Evolutionary conservation across 2,797 vertebrate species (phyloP), one percentile per base, ranked within the genome.

Genomic region (Sebastes cheni): DNA sequence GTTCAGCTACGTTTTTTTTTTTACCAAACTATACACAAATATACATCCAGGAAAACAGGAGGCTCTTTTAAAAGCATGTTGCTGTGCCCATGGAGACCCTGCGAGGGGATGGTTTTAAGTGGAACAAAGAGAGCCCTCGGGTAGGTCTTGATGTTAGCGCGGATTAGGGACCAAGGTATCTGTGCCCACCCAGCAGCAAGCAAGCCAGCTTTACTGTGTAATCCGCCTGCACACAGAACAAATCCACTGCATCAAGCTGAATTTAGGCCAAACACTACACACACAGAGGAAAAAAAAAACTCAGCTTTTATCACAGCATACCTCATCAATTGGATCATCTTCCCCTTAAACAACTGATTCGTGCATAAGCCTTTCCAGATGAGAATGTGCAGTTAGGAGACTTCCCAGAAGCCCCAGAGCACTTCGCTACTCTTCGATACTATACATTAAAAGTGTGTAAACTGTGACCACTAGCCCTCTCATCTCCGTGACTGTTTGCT

Each of bases 101-200:
- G 64, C 7, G 39, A 81, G 52, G 76, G 59, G 69, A 72, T 81
- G 32, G 65, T 81, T 91, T 88, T 55, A 91, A 91, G 88, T 86
- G 86, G 89, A 93, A 89, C 90, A 88, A 88, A 90, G 91, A 81
- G 82, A 85, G 83, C 88, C 89, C 81, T 83, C 34, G 74, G 80
- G 81, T 87, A 77, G 85, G 89, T 94, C 92, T 94, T 87, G 86
- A 93, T 85, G 89, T 91, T 93, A 89, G 84, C 88, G 64, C 36
- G 92, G 93, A 95, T 95, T 95, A 94, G 88, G 88, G 91, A 93
- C 92, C 91, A 93, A 93, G 92, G 94, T 94, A 91, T 93, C 90
- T 92, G 91, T 92, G 92, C 92, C 92, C 93, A 92, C 91, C 90
- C 93, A 88, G 85, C 89, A 92, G 90, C 90, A 89, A 93, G 86